These are phyloP conservation scores for Globodera ellingtonae DNA, from an alignment of 1,140 invertebrate species.

Conservation along the genomic window DNA sequence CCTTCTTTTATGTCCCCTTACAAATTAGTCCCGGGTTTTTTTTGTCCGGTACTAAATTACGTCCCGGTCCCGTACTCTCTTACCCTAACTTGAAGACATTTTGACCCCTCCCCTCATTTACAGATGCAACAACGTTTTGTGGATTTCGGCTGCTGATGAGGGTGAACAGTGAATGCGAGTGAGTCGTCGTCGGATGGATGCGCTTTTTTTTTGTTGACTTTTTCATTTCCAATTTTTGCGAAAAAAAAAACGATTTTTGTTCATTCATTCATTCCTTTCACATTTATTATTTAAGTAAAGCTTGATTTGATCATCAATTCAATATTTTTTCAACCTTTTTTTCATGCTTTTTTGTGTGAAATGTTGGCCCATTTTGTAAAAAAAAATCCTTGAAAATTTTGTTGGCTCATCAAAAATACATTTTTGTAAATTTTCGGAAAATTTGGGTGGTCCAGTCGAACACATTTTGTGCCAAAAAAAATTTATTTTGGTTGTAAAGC, in stretches of 20 bases:
- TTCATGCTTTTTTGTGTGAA: too few species aligned
- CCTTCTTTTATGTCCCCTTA: background rate
- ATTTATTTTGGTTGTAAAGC: background rate
- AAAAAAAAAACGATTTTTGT: background rate
- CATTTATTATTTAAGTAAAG: too few species aligned
- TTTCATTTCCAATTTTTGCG: background rate
- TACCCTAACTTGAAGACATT: too few species aligned
- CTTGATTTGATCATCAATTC: too few species aligned
- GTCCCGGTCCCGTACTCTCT: too few species aligned
- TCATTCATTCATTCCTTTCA: too few species aligned
- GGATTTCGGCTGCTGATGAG: slow-evolving; percentile 91
- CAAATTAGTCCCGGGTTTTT: background rate
- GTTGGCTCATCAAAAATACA: background rate
- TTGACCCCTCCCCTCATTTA: slow-evolving; percentile 53
- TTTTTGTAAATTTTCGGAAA: background rate
- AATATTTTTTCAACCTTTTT: too few species aligned
- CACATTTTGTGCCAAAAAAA: background rate
- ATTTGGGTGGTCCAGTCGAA: too few species aligned
- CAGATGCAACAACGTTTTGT: slow-evolving; percentile 95
- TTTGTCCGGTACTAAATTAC: too few species aligned
- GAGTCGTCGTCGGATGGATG: background rate
- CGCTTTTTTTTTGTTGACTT: background rate
- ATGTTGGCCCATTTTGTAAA: too few species aligned
- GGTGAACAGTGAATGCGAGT: background rate
- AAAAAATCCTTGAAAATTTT: too few species aligned